phyloP scores from a whole-genome alignment of 1,140 invertebrate species.

The Papilio xuthus region DNA sequence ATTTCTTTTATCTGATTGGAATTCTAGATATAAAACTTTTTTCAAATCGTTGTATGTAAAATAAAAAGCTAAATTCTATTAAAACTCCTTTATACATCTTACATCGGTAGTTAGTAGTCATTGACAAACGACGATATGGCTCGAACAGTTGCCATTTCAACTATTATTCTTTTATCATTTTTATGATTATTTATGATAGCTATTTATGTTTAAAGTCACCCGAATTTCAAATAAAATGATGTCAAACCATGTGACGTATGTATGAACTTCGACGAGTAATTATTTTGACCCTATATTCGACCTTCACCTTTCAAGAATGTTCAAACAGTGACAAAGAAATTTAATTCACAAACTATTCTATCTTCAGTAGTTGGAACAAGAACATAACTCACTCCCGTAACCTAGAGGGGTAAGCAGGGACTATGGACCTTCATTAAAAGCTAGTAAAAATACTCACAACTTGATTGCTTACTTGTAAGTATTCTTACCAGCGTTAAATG shows the following conservation, averaged over 20 bases:
- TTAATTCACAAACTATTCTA: neutral
- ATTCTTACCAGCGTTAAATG: too few species aligned
- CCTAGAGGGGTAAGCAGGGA: too few species aligned
- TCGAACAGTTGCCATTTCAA: neutral
- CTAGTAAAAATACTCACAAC: too few species aligned
- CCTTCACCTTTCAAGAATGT: neutral
- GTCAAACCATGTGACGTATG: neutral
- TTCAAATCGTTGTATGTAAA: too few species aligned
- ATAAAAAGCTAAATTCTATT: neutral
- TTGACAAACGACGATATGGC: neutral
- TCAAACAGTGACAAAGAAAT: neutral
- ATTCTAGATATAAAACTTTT: neutral
- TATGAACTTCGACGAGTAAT: neutral
- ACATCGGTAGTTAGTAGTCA: neutral
- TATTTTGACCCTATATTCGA: neutral
- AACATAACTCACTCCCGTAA: too few species aligned
- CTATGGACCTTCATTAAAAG: too few species aligned
- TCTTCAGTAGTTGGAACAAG: too few species aligned
- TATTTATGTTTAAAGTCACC: neutral
- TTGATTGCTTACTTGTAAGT: too few species aligned
- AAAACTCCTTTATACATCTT: neutral
- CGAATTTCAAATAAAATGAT: neutral
- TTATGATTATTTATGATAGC: too few species aligned
- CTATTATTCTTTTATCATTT: neutral
- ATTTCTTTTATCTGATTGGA: conserved; percentile 14